phyloP scores from a whole-genome alignment of 2,113 vertebrate genomes.

The Protobothrops flavoviridis region DNA sequence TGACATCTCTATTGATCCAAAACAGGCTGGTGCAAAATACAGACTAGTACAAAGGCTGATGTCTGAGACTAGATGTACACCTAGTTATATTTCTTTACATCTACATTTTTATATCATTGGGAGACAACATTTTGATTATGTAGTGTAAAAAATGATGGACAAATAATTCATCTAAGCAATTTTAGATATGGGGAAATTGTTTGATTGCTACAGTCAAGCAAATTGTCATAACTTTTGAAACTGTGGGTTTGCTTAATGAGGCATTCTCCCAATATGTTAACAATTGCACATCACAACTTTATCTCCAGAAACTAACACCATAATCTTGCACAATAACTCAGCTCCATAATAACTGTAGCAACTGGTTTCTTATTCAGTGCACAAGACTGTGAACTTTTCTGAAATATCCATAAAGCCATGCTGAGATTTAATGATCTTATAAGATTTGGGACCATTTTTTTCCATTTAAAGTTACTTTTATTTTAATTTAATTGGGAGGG shows the following conservation, averaged over 20 bases:
- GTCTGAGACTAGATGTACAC: neutral
- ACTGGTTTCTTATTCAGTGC: neutral
- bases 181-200: neutral
- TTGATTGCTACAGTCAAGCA: neutral
- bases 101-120: neutral
- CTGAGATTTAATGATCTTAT: neutral
- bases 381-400: neutral
- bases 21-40: neutral
- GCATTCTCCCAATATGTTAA: neutral
- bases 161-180: neutral
- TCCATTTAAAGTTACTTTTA: neutral
- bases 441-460: neutral
- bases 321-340: neutral
- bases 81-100: neutral
- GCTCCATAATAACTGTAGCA: neutral
- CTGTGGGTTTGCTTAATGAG: neutral
- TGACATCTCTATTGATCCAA: neutral
- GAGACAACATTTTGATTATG: neutral
- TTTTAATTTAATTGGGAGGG: neutral
- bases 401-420: neutral
- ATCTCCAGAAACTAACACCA: neutral
- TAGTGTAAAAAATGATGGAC: neutral
- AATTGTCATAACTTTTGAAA: neutral
- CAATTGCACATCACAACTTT: neutral
- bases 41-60: neutral